Evolutionary conservation across 2,113 vertebrate species (phyloP).

Genomic region (Pseudolaguvia tuberculata): DNA sequence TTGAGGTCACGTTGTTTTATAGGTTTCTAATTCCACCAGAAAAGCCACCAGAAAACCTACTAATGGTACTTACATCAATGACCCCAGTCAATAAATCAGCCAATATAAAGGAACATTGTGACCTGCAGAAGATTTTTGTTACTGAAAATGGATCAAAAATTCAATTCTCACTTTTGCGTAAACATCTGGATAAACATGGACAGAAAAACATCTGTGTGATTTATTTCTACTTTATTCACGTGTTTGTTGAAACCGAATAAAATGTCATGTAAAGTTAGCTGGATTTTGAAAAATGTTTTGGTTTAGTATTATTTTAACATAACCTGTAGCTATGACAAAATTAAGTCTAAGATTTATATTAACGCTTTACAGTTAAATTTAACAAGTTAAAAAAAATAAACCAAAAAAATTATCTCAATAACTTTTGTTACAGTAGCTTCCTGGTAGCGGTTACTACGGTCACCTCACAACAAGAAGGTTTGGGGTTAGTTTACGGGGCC

Average conservation of each 20-base stretch:
- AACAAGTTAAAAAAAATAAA: no score
- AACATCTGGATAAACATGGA: background rate
- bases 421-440: no score
- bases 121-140: background rate
- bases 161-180: background rate
- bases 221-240: background rate
- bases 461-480: no score
- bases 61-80: slow-evolving; percentile 14
- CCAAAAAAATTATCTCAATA: no score
- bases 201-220: background rate
- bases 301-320: background rate
- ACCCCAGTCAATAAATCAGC: slow-evolving; percentile 7
- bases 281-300: background rate
- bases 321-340: background rate
- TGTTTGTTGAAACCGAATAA: background rate
- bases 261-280: no score
- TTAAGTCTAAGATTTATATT: no score
- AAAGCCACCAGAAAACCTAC: background rate
- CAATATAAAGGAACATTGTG: slow-evolving; percentile 7
- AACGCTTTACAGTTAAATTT: no score
- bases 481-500: no score
- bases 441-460: no score
- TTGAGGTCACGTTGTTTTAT: background rate
- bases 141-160: background rate
- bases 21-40: background rate